A percentile compares a stretch with the other conserved stretches of the same genome.
These are phyloP conservation scores for Timema cristinae DNA, from an alignment of 2,888 invertebrate species.

Conservation along the genomic window DNA sequence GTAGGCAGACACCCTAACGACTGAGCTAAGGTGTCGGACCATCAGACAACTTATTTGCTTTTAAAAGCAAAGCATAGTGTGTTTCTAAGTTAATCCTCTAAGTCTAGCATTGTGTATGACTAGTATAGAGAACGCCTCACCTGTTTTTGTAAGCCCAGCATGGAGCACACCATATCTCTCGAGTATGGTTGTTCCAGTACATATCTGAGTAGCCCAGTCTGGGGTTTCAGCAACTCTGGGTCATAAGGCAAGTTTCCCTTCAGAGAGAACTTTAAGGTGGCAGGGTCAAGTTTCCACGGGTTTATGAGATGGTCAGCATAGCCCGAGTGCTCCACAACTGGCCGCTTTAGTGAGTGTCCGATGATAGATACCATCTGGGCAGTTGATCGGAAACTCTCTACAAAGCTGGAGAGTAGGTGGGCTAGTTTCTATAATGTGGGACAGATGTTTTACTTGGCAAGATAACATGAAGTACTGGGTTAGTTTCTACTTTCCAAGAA, in stretches of 20 bases:
- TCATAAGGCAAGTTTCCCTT: conserved; percentile 84
- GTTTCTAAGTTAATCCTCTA: no score
- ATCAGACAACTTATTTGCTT: no score
- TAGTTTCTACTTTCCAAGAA: no score
- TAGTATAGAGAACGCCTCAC: conserved; percentile 44
- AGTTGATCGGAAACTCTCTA: conserved; percentile 87
- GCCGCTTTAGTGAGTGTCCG: conserved; percentile 85
- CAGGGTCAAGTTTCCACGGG: conserved; percentile 89
- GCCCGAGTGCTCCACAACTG: conserved; percentile 87
- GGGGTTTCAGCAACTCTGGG: conserved; percentile 80
- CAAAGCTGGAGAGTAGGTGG: conserved; percentile 78
- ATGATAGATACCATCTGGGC: conserved; percentile 96
- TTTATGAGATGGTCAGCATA: conserved; percentile 86
- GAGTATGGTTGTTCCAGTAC: conserved; percentile 94
- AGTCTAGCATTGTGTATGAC: no score
- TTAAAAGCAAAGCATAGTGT: no score
- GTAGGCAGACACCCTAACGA: no score
- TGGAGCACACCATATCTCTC: conserved; percentile 91
- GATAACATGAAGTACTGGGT: no score
- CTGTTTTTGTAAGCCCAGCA: conserved; percentile 91
- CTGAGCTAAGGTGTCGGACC: no score
- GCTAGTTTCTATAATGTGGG: conserved; percentile 69
- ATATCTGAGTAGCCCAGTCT: conserved; percentile 80
- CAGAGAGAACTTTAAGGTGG: conserved; percentile 65
- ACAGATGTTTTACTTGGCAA: no score